Evolutionary conservation across 2,797 vertebrate genomes (phyloP), one percentile per base, ranked within the genome.

Genomic region (Circus cinereus): DNA sequence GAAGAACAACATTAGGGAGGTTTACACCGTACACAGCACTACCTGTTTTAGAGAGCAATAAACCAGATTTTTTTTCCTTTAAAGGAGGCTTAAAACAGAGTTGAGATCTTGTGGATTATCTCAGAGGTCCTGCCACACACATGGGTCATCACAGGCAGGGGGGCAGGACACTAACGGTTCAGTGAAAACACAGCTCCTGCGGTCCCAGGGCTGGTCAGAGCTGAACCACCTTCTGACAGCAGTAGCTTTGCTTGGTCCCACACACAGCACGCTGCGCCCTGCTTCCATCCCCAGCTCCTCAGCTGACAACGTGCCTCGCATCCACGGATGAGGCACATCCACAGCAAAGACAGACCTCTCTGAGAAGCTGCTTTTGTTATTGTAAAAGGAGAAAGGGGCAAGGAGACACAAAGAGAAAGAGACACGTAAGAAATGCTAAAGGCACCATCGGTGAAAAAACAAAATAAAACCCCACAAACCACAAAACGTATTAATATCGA

Each of bases 221-320:
- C 63, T 34, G 27, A 51, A 17, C 2, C 22, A 32, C 45, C 78
- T 64, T 12, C 54, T 11, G 13, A 54, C 26, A 83, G 54, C 56
- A 24, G 20, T 34, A 27, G 73, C 24, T n/a, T 57, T 34, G 32
- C 15, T 27, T 5, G n/a, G 40, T 38, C 53, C 29, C 68, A 57
- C 40, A 45, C 15, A n/a, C 22, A 50, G 54, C 32, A 56, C 6
- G 2, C 50, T 26, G 53, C 2, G 1, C 19, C 30, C 29, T 2
- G 5, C 60, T 80, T 23, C 67, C n/a, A 19, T 2, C 18, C 40
- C 56, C 80, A 65, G 34, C 42, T 62, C 78, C 36, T 26, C 82
- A 32, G 56, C 23, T 79, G 32, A 14, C 34, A 56, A 2, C 0
- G 0, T 10, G 42, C 15, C 15, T 47, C 51, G 24, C 9, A 6